Evolutionary conservation across 1,140 invertebrate species (phyloP).

Genomic region (Scaptomyza montana): DNA sequence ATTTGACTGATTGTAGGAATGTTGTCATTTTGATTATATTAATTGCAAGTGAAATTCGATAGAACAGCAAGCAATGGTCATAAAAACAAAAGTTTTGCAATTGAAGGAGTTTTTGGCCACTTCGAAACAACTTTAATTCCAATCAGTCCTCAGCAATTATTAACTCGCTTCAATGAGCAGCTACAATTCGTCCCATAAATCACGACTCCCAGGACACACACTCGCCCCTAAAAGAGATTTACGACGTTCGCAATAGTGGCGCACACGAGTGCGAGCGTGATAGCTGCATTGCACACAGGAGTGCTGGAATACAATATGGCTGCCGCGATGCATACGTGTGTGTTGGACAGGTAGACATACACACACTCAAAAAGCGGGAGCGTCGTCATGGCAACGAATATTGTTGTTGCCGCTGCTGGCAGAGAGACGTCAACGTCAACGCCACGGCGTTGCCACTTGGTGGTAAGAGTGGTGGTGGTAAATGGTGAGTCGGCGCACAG

Average conservation of each 20-base stretch:
- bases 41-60: neutral
- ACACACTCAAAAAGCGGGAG: conserved; percentile 38
- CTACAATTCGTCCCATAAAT: conserved; percentile 80
- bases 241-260: conserved; percentile 58
- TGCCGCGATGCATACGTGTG: conserved; percentile 47
- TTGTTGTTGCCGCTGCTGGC: neutral
- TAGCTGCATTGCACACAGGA: conserved; percentile 57
- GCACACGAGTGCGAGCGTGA: conserved; percentile 59
- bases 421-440: conserved; percentile 15
- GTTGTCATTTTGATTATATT: neutral
- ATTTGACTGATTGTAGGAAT: too few species aligned
- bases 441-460: neutral
- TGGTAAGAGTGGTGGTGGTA: conserved; percentile 5
- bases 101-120: conserved; percentile 5
- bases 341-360: conserved; percentile 72
- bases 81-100: conserved; percentile 38
- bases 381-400: conserved; percentile 66
- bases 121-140: conserved; percentile 50
- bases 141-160: conserved; percentile 67
- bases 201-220: conserved; percentile 82
- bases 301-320: conserved; percentile 83
- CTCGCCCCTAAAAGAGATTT: conserved; percentile 80
- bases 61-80: conserved; percentile 9
- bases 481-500: conserved; percentile 69
- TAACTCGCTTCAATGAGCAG: conserved; percentile 80